phyloP scores from a whole-genome alignment of 37 sponge, comb jelly and placozoan species.

The Cliona cf. orientalis region DNA sequence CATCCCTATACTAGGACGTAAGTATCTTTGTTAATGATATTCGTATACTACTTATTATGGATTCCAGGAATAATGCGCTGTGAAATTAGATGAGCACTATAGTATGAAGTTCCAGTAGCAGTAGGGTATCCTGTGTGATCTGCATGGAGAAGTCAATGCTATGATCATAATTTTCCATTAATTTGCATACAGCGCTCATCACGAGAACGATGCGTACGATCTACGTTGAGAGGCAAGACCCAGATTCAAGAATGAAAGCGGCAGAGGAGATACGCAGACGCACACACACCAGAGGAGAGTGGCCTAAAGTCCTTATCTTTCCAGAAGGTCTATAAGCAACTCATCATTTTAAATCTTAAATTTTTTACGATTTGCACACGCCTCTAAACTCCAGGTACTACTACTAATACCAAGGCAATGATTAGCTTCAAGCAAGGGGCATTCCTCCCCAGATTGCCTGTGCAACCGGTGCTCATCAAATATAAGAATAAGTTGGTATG shows the following conservation, averaged over 20 bases:
- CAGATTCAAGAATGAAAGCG: conserved; percentile 35
- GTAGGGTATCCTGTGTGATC: too few species aligned
- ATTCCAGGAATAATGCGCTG: too few species aligned
- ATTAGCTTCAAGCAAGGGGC: conserved; percentile 70
- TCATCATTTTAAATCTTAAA: too few species aligned
- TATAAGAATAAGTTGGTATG: conserved; percentile 44
- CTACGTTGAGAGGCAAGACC: conserved; percentile 54
- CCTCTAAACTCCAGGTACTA: conserved; percentile 46
- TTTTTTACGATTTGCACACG: too few species aligned
- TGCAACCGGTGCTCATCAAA: conserved; percentile 56
- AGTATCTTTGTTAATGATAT: conserved; percentile 15
- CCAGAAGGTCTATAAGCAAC: conserved; percentile 75
- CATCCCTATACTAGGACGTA: conserved; percentile 66
- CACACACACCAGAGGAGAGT: conserved; percentile 31
- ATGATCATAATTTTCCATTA: too few species aligned
- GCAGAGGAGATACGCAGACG: conserved; percentile 49
- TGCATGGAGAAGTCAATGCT: too few species aligned
- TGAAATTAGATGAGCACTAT: too few species aligned
- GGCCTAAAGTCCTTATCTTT: conserved; percentile 66
- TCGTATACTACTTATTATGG: too few species aligned
- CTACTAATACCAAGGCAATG: conserved; percentile 54
- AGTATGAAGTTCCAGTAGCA: too few species aligned
- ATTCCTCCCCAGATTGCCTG: conserved; percentile 53
- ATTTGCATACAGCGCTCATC: conserved; percentile 43
- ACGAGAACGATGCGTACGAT: conserved; percentile 43